Base-by-base conservation (phyloP, 2,888 invertebrate genomes). In the Clistopyga incitator region DNA sequence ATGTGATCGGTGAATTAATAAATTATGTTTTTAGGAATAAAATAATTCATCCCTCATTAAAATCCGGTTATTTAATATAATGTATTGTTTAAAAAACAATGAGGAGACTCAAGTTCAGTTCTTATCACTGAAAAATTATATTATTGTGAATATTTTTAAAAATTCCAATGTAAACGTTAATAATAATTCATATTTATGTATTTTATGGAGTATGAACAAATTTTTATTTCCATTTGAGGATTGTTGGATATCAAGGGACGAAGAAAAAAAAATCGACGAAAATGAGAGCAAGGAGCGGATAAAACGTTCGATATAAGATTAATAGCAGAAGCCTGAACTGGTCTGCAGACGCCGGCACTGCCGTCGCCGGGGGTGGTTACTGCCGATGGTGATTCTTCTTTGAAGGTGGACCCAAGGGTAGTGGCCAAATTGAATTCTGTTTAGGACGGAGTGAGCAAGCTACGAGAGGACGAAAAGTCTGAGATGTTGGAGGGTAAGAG, bases 261-360 rank as follows among this genome's bases (percentile, higher is more conserved):
- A 65, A 38, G 25, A 78, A 72, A 82, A 77, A 77, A 64, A 79
- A 80, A 68, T n/a, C 20, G 10, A 38, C 34, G 61, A 64, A 64
- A 64, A 84, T 82, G 77, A 78, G 79, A 78, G 71, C 86, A 79
- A 81, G 88, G 84, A 85, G 87, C 87, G 92, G 92, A 92, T 93
- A 93, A 93, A 93, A 89, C 92, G 92, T 89, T 90, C 92, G 92
- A 93, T 93, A 92, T 92, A 93, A 93, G 93, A 93, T 93, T 93
- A 93, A 93, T 93, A 92, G 93, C 90, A 87, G 89, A 91, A 88
- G 90, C 87, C 88, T 89, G 88, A 87, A 88, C 79, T 76, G 82
- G 77, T 82, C 77, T 68, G 78, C 81, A 81, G 86, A 85, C 82
- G 81, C 70, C 47, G 80, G 70, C 71, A 70, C 68, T 72, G 68